phyloP scores from a whole-genome alignment of 2,113 vertebrate species.

The Entelurus aequoreus region DNA sequence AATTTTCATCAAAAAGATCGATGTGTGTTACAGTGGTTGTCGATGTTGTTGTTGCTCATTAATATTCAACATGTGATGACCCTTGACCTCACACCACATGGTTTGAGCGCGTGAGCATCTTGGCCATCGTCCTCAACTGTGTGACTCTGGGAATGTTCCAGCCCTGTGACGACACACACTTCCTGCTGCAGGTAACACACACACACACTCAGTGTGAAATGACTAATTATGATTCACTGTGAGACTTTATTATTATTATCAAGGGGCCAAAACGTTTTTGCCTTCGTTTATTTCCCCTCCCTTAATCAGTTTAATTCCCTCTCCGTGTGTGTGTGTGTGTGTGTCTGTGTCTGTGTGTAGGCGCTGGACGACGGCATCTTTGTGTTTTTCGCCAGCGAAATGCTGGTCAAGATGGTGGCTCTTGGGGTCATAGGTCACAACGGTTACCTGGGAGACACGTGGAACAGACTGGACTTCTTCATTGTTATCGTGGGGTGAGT shows the following conservation, averaged over 20 bases:
- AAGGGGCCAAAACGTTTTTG: slow-evolving; percentile 40
- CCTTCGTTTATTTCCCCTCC: slow-evolving; percentile 34
- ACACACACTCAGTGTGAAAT: slow-evolving; percentile 24
- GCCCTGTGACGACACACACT: slow-evolving; percentile 86
- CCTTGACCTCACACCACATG: slow-evolving; percentile 85
- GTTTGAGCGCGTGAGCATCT: slow-evolving; percentile 95
- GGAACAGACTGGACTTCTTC: slow-evolving; percentile 98
- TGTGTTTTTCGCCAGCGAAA: slow-evolving; percentile 92
- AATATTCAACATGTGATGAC: slow-evolving; percentile 22
- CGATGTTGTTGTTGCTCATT: background rate
- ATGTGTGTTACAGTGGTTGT: background rate
- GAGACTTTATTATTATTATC: slow-evolving; percentile 44
- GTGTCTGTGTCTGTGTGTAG: slow-evolving; percentile 25
- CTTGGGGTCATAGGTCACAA: slow-evolving; percentile 91
- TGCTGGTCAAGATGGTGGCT: slow-evolving; percentile 97
- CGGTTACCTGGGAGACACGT: slow-evolving; percentile 97
- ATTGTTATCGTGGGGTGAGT: slow-evolving; percentile 95
- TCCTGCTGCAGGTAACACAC: slow-evolving; percentile 65
- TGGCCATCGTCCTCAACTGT: slow-evolving; percentile 96
- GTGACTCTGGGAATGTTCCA: slow-evolving; percentile 98
- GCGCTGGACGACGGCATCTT: slow-evolving; percentile 71
- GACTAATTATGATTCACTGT: slow-evolving; percentile 47
- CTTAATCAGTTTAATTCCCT: slow-evolving; percentile 51
- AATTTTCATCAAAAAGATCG: too few species aligned
- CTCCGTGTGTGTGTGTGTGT: slow-evolving; percentile 15